Base-by-base conservation (phyloP, 2,888 invertebrate species). In the Tridacna crocea region DNA sequence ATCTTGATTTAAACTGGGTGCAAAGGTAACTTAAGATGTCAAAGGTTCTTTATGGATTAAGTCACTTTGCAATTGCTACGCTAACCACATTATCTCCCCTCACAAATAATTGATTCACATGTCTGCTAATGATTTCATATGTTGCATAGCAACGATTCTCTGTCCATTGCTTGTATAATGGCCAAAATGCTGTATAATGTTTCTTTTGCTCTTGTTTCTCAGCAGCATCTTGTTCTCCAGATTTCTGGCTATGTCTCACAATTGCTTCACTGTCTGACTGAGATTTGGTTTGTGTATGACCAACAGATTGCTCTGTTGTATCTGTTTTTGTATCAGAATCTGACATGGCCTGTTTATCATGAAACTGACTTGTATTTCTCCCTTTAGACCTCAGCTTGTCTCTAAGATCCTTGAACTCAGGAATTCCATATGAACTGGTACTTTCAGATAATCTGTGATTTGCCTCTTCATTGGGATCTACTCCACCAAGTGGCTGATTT, bases 31-130 rank as follows among this genome's bases (percentile, higher is more conserved):
- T 4, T 8, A 36, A 36, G 36, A 4, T 36, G 36, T 36, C 36
- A 36, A 36, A 8, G 36, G 8, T 2, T 4, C 36, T 36, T 36
- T 36, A 36, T 4, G 36, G 36, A 36, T 36, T 15, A 65, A 36
- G 60, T 76, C 60, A 70, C 47, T 61, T 58, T 47, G 79, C 79
- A 46, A 90, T 78, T 12, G 87, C 79, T 47, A 94, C 89, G 82
- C 91, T 91, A n/a, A 94, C 94, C 47, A 94, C 91, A 90, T 94
- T 94, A 82, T 94, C 94, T 74, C 94, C 94, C 70, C 94, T 88
- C 15, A 94, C 87, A 78, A 94, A 94, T 73, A 94, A 65, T 85
- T 94, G 94, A 83, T 92, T 92, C 15, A 93, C 88, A 89, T 94
- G 94, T 88, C 94, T 87, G 36, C 90, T 83, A 24, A 85, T 65